Conservation (phyloP, 1,140 invertebrate species). For the Eurytemora carolleeae region DNA sequence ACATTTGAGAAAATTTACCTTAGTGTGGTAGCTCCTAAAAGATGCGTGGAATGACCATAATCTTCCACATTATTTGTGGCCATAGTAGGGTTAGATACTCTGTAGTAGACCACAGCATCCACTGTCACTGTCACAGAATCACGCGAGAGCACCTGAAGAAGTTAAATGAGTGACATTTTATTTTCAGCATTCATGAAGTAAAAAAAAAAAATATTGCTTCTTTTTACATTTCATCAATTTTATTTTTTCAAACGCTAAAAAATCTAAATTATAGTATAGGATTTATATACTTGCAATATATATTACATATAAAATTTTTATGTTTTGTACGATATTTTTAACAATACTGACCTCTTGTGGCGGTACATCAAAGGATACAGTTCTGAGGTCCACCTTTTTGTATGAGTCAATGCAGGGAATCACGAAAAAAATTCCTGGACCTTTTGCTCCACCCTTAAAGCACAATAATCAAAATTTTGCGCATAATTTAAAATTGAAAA, state of each 20-base stretch:
- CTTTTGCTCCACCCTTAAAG: slow-evolving; percentile 65
- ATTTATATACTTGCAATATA: too few relatives aligned
- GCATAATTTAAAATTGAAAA: too few relatives aligned
- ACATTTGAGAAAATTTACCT: too few relatives aligned
- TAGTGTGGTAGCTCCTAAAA: slow-evolving; percentile 32
- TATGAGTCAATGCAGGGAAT: slow-evolving; percentile 78
- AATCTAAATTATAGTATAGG: too few relatives aligned
- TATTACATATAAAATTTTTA: too few relatives aligned
- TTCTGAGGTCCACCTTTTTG: slow-evolving; percentile 63
- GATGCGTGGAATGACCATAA: slow-evolving; percentile 30
- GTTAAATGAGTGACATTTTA: too few relatives aligned
- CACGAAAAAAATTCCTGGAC: slow-evolving; percentile 70
- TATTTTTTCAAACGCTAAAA: too few relatives aligned
- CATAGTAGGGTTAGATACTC: slow-evolving; percentile 30
- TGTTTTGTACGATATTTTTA: too few relatives aligned
- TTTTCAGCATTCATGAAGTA: too few relatives aligned
- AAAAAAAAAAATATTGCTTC: too few relatives aligned
- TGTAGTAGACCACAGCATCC: slow-evolving; percentile 34
- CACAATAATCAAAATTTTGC: too few relatives aligned
- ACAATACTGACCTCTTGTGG: slow-evolving; percentile 67
- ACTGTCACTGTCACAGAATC: slow-evolving; percentile 26
- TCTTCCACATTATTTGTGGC: slow-evolving; percentile 41
- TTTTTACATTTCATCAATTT: too few relatives aligned
- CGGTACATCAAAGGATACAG: slow-evolving; percentile 73
- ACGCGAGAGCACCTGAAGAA: slow-evolving; percentile 20